Evolutionary conservation across 2,113 vertebrate genomes (phyloP), one percentile per base, ranked within the genome.

Genomic region (Lasiurus cinereus): DNA sequence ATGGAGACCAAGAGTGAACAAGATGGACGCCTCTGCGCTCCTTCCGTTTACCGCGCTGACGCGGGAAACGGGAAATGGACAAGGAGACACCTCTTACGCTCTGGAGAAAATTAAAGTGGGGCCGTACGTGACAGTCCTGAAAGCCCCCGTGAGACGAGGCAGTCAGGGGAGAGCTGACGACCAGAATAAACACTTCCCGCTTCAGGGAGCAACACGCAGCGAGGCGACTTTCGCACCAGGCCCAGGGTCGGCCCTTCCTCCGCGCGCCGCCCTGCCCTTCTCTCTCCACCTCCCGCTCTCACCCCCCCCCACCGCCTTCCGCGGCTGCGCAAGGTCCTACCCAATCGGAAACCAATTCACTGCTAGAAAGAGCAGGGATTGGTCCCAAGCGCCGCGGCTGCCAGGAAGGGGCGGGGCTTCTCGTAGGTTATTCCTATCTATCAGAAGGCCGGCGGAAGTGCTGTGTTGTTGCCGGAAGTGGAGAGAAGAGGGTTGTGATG

Each of bases 401-500:
- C 0, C 54, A 2, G 92, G 84, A 88, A 91, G 72, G 43, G 96
- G 96, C 46, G 92, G 76, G 69, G 48, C 39, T 73, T 79, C 16
- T 0, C 0, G 22, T 36, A 8, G 31, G 1, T 15, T 27, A 2
- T 84, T 39, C 2, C 0, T 33, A 2, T 3, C 0, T 43, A 21
- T 31, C 5, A 14, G 10, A 16, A 29, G 43, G 52, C 18, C 5
- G 72, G 0, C 89, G 94, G 96, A 96, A 96, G 73, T 79, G 88
- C 9, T 52, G 0, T 8, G 29, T 90, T 97, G 94, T 96, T 97
- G 88, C 78, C 92, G 96, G 96, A 96, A 96, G 94, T 91, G 31
- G 22, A 7, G 0, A 50, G 33, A 13, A 5, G n/a, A 6, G 12
- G 31, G 0, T 1, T 73, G 85, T 70, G 72, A 97, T 97, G 97